These are phyloP conservation scores for Monoplex corrugatus DNA, from an alignment of 2,888 invertebrate species.

Conservation along the genomic window DNA sequence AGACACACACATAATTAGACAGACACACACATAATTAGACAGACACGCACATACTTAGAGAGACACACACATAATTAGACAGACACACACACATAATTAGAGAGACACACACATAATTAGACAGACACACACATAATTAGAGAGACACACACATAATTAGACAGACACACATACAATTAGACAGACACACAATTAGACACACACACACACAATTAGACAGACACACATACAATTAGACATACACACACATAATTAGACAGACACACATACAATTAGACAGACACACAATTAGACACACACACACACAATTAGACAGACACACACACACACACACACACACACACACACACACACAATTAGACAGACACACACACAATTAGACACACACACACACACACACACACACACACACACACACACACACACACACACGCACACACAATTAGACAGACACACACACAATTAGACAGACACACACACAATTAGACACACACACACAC, in stretches of 20 bases:
- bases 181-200: neutral
- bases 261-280: too few species aligned
- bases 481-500: neutral
- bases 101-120: too few species aligned
- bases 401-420: neutral
- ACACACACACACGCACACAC: constrained; percentile 27
- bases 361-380: neutral
- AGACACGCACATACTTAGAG: constrained; percentile 3
- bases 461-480: neutral
- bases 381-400: neutral
- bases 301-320: constrained; percentile 16
- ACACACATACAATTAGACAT: neutral
- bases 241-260: too few species aligned
- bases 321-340: constrained; percentile 20
- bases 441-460: neutral
- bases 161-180: constrained; percentile 1
- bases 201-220: neutral
- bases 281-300: neutral
- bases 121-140: neutral
- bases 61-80: neutral
- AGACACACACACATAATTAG: constrained; percentile 11
- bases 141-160: neutral
- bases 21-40: neutral
- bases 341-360: too few species aligned
- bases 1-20: neutral